Evolutionary conservation across 2,113 vertebrate species (phyloP).

Genomic region (Beaufortia kweichowensis): DNA sequence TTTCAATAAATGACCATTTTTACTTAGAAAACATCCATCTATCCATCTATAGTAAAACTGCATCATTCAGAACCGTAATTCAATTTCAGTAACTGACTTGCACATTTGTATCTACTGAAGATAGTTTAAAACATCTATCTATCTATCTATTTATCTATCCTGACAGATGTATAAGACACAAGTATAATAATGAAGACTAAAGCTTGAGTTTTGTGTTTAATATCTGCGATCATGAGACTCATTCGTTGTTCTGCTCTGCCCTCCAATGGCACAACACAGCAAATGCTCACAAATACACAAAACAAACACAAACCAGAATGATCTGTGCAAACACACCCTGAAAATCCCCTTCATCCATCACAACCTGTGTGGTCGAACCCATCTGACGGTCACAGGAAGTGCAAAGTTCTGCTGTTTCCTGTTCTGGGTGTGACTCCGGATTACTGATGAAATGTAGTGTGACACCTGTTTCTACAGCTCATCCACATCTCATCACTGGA

Average conservation of each 20-base stretch:
- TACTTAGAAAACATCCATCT: no score
- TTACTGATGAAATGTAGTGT: background rate
- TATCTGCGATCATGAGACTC: background rate
- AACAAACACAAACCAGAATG: background rate
- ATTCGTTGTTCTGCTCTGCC: slow-evolving; percentile 25
- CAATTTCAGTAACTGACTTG: no score
- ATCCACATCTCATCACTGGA: background rate
- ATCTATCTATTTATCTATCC: no score
- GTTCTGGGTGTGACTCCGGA: background rate
- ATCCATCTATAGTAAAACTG: no score
- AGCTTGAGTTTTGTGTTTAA: background rate
- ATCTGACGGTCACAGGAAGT: background rate
- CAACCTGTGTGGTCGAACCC: slow-evolving; percentile 17
- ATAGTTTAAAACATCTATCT: no score
- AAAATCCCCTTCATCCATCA: background rate
- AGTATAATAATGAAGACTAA: no score
- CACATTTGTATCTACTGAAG: no score
- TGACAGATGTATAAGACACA: no score
- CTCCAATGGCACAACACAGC: background rate
- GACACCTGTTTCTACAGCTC: slow-evolving; percentile 36
- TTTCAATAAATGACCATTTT: no score
- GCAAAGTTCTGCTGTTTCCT: slow-evolving; percentile 3
- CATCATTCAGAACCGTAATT: no score
- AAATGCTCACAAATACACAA: background rate
- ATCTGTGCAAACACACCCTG: background rate